Evolutionary conservation across 2,797 vertebrate genomes (phyloP).

Genomic region (Oreochromis mossambicus): DNA sequence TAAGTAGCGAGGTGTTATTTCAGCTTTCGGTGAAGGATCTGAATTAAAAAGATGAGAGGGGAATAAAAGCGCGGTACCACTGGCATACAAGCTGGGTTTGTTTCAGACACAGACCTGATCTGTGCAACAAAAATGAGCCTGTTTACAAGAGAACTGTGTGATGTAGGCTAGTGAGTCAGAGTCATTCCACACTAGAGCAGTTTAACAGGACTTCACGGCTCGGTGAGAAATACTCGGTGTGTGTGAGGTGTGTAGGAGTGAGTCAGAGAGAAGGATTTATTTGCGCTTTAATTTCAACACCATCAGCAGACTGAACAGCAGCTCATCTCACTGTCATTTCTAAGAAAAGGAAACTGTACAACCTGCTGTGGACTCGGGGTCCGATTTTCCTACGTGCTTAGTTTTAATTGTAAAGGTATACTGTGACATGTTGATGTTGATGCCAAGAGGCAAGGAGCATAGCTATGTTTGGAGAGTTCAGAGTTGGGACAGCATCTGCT

Average conservation of each 20-base stretch:
- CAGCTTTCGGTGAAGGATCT: background rate
- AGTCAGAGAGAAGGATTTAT: background rate
- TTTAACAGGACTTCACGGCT: conserved; percentile 25
- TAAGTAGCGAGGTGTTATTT: background rate
- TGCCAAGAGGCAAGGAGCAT: background rate
- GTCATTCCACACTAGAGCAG: background rate
- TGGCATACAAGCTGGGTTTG: background rate
- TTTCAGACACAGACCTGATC: background rate
- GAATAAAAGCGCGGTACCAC: rapidly evolving
- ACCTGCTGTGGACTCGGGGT: background rate
- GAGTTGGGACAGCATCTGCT: conserved; percentile 19
- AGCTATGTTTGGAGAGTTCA: conserved; percentile 8
- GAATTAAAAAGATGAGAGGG: background rate
- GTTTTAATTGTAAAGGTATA: conserved; percentile 18
- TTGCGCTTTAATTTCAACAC: background rate
- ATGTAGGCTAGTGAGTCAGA: conserved; percentile 23
- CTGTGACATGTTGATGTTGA: background rate
- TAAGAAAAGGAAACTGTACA: background rate
- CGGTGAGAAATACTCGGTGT: conserved; percentile 50
- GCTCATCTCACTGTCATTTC: background rate
- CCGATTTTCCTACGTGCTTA: conserved; percentile 15
- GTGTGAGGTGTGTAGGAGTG: conserved; percentile 1
- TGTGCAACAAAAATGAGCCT: background rate
- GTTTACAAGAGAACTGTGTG: background rate
- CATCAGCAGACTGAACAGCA: background rate